phyloP scores from a whole-genome alignment of 2,797 vertebrate genomes.

The Hydrolagus colliei region DNA sequence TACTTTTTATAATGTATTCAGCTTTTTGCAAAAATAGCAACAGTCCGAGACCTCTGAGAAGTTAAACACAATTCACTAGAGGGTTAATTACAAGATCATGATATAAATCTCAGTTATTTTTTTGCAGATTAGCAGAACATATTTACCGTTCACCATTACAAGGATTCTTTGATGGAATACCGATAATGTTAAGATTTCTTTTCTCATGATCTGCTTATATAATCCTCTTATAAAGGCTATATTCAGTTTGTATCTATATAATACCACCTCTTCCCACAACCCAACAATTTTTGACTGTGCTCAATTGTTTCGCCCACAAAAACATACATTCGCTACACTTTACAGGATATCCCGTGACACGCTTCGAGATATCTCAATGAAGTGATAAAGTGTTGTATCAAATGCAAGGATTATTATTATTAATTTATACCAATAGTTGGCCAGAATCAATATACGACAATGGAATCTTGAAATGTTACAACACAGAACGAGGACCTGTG shows the following conservation, averaged over 20 bases:
- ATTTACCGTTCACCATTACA: neutral
- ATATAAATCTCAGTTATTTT: neutral
- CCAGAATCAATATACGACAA: neutral
- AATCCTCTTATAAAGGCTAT: neutral
- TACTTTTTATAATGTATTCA: neutral
- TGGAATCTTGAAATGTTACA: too few relatives aligned
- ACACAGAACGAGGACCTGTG: too few relatives aligned
- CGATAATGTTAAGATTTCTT: neutral
- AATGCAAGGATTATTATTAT: too few relatives aligned
- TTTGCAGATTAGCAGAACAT: neutral
- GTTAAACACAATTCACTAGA: neutral
- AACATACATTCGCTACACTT: too few relatives aligned
- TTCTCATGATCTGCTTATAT: neutral
- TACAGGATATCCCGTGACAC: too few relatives aligned
- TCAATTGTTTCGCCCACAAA: too few relatives aligned
- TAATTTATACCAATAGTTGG: neutral
- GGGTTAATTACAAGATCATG: neutral
- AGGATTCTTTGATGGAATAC: neutral
- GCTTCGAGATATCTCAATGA: too few relatives aligned
- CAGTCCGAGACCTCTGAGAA: neutral
- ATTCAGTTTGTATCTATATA: neutral
- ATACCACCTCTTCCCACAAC: neutral
- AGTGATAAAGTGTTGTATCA: too few relatives aligned
- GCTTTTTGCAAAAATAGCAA: neutral
- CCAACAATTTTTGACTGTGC: too few relatives aligned